These are phyloP conservation scores for Leiothrix lutea DNA, from an alignment of 2,113 vertebrate species.

Conservation along the genomic window DNA sequence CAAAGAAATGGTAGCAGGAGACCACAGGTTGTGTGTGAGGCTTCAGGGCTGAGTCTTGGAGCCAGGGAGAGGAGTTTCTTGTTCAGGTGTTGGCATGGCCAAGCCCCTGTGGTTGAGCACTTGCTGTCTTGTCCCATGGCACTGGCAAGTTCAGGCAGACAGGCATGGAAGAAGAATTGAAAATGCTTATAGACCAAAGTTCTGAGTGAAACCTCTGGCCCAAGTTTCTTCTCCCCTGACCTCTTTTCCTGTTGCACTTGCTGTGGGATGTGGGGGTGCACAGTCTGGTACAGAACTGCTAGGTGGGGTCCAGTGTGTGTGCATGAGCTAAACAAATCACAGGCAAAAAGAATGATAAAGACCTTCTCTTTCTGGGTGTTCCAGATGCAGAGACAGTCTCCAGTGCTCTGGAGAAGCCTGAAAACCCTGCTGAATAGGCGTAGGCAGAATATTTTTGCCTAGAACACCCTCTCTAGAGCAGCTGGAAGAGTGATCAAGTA, in stretches of 20 bases:
- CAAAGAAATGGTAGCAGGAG: not conserved
- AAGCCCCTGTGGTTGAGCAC: not conserved
- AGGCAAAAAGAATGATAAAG: not conserved
- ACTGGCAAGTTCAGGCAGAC: not conserved
- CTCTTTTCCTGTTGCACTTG: not conserved
- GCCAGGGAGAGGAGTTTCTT: not conserved
- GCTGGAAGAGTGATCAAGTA: not conserved
- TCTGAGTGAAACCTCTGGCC: not conserved
- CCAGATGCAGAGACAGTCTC: not conserved
- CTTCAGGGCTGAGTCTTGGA: not conserved
- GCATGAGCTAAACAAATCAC: not conserved
- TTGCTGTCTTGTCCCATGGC: not conserved
- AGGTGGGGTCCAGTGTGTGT: not conserved
- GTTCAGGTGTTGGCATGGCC: not conserved
- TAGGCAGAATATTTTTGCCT: not conserved
- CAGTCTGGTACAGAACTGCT: not conserved
- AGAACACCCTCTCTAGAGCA: not conserved
- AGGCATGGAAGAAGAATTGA: not conserved
- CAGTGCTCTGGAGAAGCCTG: not conserved
- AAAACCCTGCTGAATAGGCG: not conserved
- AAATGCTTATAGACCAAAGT: not conserved
- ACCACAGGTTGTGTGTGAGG: not conserved
- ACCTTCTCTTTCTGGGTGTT: not conserved
- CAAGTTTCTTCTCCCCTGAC: not conserved
- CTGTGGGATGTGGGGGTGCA: not conserved